Base-by-base conservation (phyloP, 2,113 vertebrate genomes). In the Synchiropus splendidus region DNA sequence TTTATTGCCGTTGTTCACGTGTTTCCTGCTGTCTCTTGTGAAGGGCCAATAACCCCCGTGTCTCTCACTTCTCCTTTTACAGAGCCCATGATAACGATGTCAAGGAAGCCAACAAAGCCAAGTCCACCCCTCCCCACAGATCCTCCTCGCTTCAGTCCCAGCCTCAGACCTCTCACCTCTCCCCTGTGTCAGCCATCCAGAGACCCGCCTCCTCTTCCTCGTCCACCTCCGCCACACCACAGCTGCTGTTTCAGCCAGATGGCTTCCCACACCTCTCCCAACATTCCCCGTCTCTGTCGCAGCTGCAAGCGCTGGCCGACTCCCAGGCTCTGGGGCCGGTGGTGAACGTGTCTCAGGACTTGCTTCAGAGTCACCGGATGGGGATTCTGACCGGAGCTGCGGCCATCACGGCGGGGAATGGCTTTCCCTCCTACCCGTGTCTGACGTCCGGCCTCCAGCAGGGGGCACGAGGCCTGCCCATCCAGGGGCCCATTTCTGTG, bases 31-130 rank as follows among this genome's bases (percentile, higher is more conserved):
- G n/a, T n/a, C n/a, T n/a, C n/a, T n/a, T n/a, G n/a, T n/a, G n/a
- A n/a, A n/a, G n/a, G n/a, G n/a, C n/a, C n/a, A n/a, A n/a, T 27
- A 17, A 54, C 32, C 37, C 12, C 6, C 13, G 1, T 40, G 11
- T 59, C 2, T 9, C 16, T 58, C 52, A 48, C 35, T 43, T 48
- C 35, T 42, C 62, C 74, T 27, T 27, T n/a, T n/a, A 2, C 77
- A 92, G 89, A 33, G 85, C 83, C 6, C 87, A 90, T 16, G 85
- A 90, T 58, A 90, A 86, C 12, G 83, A 90, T 4, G 77, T 90
- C 42, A 90, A 89, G 70, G 89, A 90, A 55, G 85, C 88, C 45
- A 83, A 82, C 39, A 81, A 87, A 9, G 74, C 77, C 63, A 90
- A 91, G 75, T 85, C 85, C 30, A 86, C 87, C 21, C 62, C 84